These are phyloP conservation scores for Corythaixoides concolor DNA, from an alignment of 2,113 vertebrate genomes.

Conservation along the genomic window DNA sequence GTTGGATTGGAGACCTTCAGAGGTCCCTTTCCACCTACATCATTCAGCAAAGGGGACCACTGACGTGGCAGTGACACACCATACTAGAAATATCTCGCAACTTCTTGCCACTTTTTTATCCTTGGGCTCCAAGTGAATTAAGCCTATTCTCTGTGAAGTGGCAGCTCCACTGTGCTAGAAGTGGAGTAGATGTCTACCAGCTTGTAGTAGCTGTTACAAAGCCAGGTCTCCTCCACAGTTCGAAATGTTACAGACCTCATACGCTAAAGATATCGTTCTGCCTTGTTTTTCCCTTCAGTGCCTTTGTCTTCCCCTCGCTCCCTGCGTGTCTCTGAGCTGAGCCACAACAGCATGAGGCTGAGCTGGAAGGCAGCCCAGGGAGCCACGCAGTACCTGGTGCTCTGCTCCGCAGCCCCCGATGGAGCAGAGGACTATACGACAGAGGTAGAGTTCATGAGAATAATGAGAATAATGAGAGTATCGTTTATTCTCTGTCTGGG, in stretches of 20 bases:
- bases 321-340: slow-evolving; percentile 79
- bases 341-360: slow-evolving; percentile 79
- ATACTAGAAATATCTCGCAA: background rate
- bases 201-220: background rate
- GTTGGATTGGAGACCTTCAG: background rate
- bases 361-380: slow-evolving; percentile 81
- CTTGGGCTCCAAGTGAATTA: background rate
- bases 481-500: background rate
- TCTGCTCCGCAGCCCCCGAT: slow-evolving; percentile 78
- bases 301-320: slow-evolving; percentile 78
- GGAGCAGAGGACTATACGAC: slow-evolving; percentile 66
- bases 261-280: background rate
- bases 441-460: slow-evolving; percentile 51
- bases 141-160: background rate
- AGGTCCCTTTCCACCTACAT: background rate
- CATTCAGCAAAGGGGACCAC: background rate
- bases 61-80: background rate
- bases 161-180: background rate
- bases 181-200: background rate
- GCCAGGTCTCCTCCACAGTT: background rate
- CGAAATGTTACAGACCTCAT: background rate
- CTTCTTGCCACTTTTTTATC: background rate
- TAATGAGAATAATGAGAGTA: too few species aligned
- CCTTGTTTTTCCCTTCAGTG: slow-evolving; percentile 62
- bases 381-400: slow-evolving; percentile 87